Percentiles rank a stretch among this genome's conserved stretches.
These are phyloP conservation scores for Frieseomelitta varia DNA, from an alignment of 1,140 invertebrate genomes.

Conservation along the genomic window DNA sequence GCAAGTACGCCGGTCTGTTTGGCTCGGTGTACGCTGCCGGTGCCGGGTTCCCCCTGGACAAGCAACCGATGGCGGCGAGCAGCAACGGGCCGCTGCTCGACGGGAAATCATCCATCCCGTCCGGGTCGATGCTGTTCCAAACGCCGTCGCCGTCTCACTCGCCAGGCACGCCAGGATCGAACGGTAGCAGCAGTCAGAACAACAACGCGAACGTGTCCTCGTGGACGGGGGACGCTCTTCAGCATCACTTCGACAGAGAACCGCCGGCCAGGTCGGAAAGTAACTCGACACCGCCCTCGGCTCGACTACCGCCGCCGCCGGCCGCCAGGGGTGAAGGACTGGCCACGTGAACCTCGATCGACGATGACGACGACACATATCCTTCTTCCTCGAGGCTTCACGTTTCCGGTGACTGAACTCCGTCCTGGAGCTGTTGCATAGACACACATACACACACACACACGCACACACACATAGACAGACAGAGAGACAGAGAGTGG, in stretches of 20 bases:
- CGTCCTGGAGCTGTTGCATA: conserved; percentile 12
- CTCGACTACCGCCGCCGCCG: conserved; percentile 76
- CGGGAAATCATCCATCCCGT: conserved; percentile 73
- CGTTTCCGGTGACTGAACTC: conserved; percentile 29
- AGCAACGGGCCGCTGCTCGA: conserved; percentile 75
- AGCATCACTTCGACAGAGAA: conserved; percentile 78
- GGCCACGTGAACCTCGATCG: conserved; percentile 76
- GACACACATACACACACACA: no score
- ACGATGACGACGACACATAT: conserved; percentile 35
- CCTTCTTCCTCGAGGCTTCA: conserved; percentile 33
- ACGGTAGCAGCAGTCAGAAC: conserved; percentile 76
- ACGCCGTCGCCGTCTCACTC: conserved; percentile 77
- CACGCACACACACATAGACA: background rate
- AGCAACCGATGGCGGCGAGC: conserved; percentile 70
- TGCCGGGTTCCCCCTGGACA: conserved; percentile 73
- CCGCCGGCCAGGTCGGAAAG: conserved; percentile 68
- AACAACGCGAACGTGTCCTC: conserved; percentile 74
- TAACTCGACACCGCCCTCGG: conserved; percentile 72
- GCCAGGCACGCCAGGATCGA: conserved; percentile 75
- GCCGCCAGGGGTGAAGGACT: conserved; percentile 81
- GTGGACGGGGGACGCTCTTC: conserved; percentile 74
- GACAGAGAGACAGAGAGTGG: background rate
- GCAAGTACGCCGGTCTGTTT: conserved; percentile 80
- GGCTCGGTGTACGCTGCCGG: conserved; percentile 75
- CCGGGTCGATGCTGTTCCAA: conserved; percentile 79